Evolutionary conservation across 1,140 invertebrate genomes (phyloP).

Genomic region (Drosophila subobscura): DNA sequence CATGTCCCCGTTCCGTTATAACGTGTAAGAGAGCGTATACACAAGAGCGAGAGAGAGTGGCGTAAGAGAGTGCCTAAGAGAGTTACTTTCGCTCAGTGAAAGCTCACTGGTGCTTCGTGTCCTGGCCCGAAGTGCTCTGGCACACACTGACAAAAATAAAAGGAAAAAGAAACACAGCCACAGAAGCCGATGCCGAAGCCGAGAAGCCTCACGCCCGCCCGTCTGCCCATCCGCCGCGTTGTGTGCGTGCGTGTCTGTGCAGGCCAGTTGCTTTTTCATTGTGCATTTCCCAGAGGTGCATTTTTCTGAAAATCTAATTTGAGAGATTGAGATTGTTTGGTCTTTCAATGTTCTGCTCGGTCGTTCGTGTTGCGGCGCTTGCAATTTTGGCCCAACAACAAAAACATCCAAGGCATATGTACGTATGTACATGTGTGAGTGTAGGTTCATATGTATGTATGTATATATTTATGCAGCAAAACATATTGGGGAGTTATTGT

Average conservation of each 20-base stretch:
- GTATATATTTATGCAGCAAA: slow-evolving; percentile 55
- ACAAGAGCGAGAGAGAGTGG: slow-evolving; percentile 47
- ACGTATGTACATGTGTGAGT: slow-evolving; percentile 21
- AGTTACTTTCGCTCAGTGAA: neutral
- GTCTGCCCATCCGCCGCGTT: neutral
- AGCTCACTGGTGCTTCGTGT: too few relatives aligned
- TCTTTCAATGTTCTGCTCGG: slow-evolving; percentile 76
- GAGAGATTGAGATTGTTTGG: slow-evolving; percentile 83
- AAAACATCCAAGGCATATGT: slow-evolving; percentile 17
- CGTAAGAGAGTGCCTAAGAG: neutral
- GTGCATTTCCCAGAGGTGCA: slow-evolving; percentile 83
- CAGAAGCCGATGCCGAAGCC: slow-evolving; percentile 6
- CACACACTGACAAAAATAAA: slow-evolving; percentile 2
- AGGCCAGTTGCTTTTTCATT: slow-evolving; percentile 74
- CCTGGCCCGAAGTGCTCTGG: too few relatives aligned
- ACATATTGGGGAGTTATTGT: slow-evolving; percentile 77
- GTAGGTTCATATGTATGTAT: slow-evolving; percentile 14
- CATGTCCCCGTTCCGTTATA: slow-evolving; percentile 63
- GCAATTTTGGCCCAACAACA: slow-evolving; percentile 65
- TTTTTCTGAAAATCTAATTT: slow-evolving; percentile 83
- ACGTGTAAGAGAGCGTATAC: slow-evolving; percentile 34
- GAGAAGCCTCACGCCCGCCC: neutral
- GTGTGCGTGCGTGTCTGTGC: slow-evolving; percentile 35
- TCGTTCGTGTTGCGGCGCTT: slow-evolving; percentile 76
- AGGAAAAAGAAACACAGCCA: slow-evolving; percentile 11